phyloP scores from a whole-genome alignment of 2,797 vertebrate genomes.

The Acipenser ruthenus region DNA sequence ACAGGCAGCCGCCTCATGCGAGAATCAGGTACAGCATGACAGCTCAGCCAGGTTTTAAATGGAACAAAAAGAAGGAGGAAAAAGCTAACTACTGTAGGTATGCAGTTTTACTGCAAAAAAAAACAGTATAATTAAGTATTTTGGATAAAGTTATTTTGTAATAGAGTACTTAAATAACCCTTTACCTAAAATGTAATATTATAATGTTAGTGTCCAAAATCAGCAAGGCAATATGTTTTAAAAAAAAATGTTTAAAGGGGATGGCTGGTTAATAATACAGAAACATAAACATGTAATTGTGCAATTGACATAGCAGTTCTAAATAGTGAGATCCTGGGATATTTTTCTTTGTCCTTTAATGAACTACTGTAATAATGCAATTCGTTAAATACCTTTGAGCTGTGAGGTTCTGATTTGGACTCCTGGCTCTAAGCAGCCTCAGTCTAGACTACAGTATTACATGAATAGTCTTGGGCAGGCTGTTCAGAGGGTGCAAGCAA shows the following conservation, averaged over 20 bases:
- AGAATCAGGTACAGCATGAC: slow-evolving; percentile 13
- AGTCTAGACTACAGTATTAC: background rate
- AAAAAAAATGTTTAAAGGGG: no score
- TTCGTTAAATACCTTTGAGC: no score
- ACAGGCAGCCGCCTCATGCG: slow-evolving; percentile 8
- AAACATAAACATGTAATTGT: no score
- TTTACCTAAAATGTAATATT: background rate
- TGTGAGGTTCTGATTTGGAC: background rate
- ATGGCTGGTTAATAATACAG: no score
- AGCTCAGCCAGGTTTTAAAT: slow-evolving; percentile 7
- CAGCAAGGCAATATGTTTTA: no score
- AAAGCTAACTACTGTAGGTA: slow-evolving; percentile 5
- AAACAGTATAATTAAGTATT: background rate
- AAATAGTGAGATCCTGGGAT: no score
- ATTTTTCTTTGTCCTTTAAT: no score
- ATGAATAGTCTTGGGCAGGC: background rate
- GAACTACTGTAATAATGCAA: no score
- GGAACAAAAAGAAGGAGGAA: slow-evolving; percentile 11
- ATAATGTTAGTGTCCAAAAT: no score
- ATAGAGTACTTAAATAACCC: background rate
- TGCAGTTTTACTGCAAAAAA: slow-evolving; percentile 4
- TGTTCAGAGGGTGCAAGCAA: background rate
- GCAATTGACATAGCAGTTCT: no score
- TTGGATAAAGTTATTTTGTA: no score
- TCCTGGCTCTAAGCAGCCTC: background rate